Base-by-base conservation (phyloP, 2,888 invertebrate genomes). In the Stenchaetothrips biformis region DNA sequence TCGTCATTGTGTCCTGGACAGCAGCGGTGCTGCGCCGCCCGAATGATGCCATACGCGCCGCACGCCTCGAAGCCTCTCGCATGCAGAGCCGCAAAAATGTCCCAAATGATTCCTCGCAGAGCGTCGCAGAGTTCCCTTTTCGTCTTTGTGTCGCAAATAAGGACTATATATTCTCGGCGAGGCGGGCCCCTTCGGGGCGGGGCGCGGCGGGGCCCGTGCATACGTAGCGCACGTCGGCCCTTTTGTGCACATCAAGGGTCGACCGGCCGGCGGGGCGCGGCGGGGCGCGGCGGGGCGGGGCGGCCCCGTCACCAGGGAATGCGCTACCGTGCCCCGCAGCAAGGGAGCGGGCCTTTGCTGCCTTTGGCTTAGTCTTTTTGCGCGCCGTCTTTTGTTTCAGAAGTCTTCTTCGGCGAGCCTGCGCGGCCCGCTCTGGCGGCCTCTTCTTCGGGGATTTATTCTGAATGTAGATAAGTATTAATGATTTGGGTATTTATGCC, bases 111-210 rank as follows among this genome's bases (percentile, higher is more conserved):
- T n/a, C n/a, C n/a, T n/a, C n/a, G n/a, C n/a, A 53, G 16, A 53
- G 11, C 53, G 53, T 53, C 16, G 53, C 53, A 53, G 53, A 53
- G 53, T 53, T 16, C 21, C 67, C 67, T 67, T 67, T 67, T 67
- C 67, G 67, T 67, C 67, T 67, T 67, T 67, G 67, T 67, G 67
- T 67, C 67, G 67, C 67, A 67, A 67, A 67, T 67, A 67, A 67
- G 67, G 67, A 67, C 67, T 67, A 67, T 67, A 67, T 67, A 67
- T 67, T 67, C 67, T 67, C 67, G n/a, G 67, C n/a, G n/a, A n/a
- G n/a, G n/a, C n/a, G n/a, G n/a, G n/a, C n/a, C n/a, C n/a, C n/a
- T n/a, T n/a, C n/a, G n/a, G n/a, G n/a, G n/a, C n/a, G n/a, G n/a
- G n/a, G 67, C 53, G 13, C 13, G 16, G 53, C 16, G 11, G 53